Percentiles rank a stretch among this genome's conserved stretches.
Evolutionary conservation across 2,888 invertebrate species (phyloP).

Genomic region (Netelia fuscicornis): DNA sequence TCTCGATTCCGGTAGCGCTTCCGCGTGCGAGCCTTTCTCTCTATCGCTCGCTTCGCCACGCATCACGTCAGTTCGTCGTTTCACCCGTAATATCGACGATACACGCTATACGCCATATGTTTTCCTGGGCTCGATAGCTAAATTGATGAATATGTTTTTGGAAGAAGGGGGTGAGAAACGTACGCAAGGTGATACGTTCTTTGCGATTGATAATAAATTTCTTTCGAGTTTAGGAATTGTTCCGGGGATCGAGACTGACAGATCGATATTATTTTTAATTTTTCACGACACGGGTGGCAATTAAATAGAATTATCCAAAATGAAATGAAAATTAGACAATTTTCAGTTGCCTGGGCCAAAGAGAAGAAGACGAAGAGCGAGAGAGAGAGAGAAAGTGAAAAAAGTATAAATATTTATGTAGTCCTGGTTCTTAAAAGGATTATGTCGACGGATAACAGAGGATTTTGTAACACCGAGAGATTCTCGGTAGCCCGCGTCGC

Average conservation of each 20-base stretch:
- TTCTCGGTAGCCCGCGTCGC: conserved; percentile 25
- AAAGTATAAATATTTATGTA: conserved; percentile 4
- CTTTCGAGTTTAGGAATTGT: too few species aligned
- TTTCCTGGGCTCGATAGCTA: neutral
- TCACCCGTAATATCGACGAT: conserved; percentile 25
- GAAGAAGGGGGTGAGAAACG: neutral
- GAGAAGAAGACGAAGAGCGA: too few species aligned
- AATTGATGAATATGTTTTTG: neutral
- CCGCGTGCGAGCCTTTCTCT: conserved; percentile 22
- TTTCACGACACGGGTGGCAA: too few species aligned
- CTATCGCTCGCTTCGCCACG: conserved; percentile 12
- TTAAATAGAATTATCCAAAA: conserved; percentile 4
- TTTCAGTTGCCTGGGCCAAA: too few species aligned
- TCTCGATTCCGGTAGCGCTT: conserved; percentile 59
- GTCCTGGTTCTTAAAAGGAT: conserved; percentile 14
- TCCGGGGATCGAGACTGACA: too few species aligned
- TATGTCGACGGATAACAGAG: conserved; percentile 42
- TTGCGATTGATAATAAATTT: too few species aligned
- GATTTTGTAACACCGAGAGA: conserved; percentile 34
- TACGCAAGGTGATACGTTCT: too few species aligned
- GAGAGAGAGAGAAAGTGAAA: too few species aligned
- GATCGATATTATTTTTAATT: too few species aligned
- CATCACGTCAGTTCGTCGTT: conserved; percentile 35
- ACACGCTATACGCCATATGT: neutral
- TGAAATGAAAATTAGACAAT: conserved; percentile 11